Evolutionary conservation across 2,113 vertebrate species (phyloP).

Genomic region (Oreotragus oreotragus): DNA sequence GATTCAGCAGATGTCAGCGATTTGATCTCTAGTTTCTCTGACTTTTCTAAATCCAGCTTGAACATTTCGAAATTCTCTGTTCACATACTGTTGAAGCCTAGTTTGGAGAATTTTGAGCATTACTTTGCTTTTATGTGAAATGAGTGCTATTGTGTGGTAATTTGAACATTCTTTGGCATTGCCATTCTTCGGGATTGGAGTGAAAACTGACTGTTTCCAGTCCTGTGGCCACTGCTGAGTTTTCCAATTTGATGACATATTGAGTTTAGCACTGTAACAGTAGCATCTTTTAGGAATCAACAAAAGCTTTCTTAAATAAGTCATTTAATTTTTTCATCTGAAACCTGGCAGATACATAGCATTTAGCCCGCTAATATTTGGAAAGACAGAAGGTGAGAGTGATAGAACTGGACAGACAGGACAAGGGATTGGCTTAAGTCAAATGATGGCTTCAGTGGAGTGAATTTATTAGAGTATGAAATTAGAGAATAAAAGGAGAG

Average conservation of each 20-base stretch:
- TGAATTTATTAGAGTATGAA: background rate
- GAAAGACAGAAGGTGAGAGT: background rate
- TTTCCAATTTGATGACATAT: background rate
- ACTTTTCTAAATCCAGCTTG: background rate
- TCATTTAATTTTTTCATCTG: background rate
- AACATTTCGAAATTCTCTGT: background rate
- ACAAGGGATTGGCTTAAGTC: background rate
- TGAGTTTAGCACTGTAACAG: background rate
- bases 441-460: background rate
- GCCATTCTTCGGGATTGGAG: background rate
- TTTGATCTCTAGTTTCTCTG: background rate
- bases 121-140: background rate
- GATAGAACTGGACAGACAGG: background rate
- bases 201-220: background rate
- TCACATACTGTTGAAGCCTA: background rate
- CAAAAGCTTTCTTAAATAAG: background rate
- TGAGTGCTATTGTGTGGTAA: background rate
- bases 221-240: background rate
- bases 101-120: background rate
- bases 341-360: background rate
- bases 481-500: background rate
- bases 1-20: rapidly evolving
- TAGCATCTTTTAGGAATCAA: background rate
- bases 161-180: background rate
- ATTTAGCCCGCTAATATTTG: rapidly evolving